A percentile compares a stretch with the other conserved stretches of the same genome.
Conservation (phyloP, 2,113 vertebrate genomes). For the Clarias batrachus region DNA sequence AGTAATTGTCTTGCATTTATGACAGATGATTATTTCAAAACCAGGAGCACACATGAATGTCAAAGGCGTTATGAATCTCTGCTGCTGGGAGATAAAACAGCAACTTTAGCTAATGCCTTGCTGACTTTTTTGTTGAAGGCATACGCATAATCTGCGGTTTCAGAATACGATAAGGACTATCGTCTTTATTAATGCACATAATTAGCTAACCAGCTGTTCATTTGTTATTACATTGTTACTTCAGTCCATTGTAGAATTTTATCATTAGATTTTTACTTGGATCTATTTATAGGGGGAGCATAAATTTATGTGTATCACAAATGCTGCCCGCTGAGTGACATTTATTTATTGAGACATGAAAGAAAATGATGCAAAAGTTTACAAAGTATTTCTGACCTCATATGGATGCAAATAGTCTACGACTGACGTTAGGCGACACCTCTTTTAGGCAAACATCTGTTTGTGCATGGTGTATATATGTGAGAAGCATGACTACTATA, state of each 20-base stretch:
- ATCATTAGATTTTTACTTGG: background rate
- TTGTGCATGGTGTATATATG: conserved; percentile 10
- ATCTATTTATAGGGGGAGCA: background rate
- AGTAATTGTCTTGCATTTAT: background rate
- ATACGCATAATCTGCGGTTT: background rate
- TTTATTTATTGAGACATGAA: background rate
- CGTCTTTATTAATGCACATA: background rate
- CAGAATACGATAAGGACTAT: background rate
- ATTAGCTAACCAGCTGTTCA: background rate
- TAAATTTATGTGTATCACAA: background rate
- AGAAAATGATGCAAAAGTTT: background rate
- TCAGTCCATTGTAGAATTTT: background rate
- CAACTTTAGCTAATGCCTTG: background rate
- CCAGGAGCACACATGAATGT: background rate
- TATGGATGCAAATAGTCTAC: conserved; percentile 1
- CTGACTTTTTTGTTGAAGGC: background rate
- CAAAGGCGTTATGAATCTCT: background rate
- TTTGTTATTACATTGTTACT: background rate
- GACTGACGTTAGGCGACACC: background rate
- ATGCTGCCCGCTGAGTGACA: background rate
- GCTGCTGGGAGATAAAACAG: background rate
- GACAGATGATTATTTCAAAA: background rate
- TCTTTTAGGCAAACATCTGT: background rate
- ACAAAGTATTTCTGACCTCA: background rate
- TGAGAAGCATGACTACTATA: conserved; percentile 14